Conservation (phyloP, 1,140 invertebrate genomes). For the Diachasma alloeum region DNA sequence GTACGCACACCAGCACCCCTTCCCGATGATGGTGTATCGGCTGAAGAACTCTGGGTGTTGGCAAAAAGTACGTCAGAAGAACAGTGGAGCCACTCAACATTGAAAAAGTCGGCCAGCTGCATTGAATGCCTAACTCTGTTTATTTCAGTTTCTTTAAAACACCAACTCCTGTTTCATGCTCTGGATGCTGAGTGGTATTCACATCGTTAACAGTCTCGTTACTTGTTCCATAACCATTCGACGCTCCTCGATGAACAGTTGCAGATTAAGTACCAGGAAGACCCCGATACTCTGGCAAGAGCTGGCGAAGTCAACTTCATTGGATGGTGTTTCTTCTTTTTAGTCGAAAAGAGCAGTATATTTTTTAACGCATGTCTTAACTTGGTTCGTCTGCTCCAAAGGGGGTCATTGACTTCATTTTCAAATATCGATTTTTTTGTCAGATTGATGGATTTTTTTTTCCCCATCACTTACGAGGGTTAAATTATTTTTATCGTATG, state of each 20-base stretch:
- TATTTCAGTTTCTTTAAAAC: background rate
- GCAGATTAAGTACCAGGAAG: background rate
- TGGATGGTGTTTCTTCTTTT: background rate
- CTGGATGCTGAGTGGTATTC: constrained; percentile 1
- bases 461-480: no score
- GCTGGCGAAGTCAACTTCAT: background rate
- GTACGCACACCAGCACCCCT: background rate
- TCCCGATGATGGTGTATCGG: background rate
- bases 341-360: no score
- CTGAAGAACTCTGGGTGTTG: background rate
- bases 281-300: background rate
- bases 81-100: background rate
- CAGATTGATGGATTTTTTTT: no score
- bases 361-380: no score
- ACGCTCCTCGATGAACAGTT: background rate
- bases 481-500: no score
- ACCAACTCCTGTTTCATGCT: background rate
- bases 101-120: background rate
- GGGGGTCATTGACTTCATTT: no score
- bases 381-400: no score
- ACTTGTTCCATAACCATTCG: constrained; percentile 5
- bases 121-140: background rate
- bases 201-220: constrained; percentile 4
- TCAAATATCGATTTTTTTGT: no score
- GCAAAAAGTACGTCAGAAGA: background rate